Evolutionary conservation across 2,113 vertebrate genomes (phyloP).

Genomic region (Plecotus auritus): DNA sequence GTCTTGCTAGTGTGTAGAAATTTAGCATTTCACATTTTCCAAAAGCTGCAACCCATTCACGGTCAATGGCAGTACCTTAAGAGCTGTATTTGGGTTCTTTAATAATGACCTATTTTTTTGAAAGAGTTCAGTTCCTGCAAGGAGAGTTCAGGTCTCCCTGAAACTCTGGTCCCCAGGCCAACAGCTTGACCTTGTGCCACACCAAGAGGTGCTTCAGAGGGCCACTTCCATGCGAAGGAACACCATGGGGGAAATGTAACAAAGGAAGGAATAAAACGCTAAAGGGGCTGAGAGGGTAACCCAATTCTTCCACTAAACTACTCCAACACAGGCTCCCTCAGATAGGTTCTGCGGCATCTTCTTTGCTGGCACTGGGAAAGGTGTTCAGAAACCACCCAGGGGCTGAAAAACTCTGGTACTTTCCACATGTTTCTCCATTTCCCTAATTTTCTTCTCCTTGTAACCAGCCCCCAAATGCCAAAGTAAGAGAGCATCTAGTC

Average conservation of each 20-base stretch:
- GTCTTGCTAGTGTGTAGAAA: background rate
- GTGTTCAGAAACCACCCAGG: background rate
- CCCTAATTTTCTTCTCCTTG: background rate
- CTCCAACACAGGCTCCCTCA: background rate
- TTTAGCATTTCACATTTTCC: background rate
- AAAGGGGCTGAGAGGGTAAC: background rate
- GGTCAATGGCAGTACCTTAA: background rate
- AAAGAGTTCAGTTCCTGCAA: background rate
- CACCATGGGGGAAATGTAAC: background rate
- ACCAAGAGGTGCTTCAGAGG: background rate
- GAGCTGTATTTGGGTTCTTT: background rate
- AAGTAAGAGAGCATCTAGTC: background rate
- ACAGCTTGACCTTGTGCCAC: background rate
- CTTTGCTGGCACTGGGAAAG: background rate
- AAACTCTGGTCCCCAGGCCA: background rate
- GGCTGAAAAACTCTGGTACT: background rate
- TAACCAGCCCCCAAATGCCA: background rate
- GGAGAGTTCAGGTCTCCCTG: background rate
- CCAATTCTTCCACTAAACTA: background rate
- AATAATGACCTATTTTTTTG: background rate
- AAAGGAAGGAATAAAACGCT: background rate
- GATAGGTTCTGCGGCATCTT: rapidly evolving
- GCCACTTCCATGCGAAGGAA: background rate
- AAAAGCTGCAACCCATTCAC: background rate
- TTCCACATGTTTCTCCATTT: background rate